phyloP scores from a whole-genome alignment of 2,888 invertebrate genomes.

The Phengaris arion region DNA sequence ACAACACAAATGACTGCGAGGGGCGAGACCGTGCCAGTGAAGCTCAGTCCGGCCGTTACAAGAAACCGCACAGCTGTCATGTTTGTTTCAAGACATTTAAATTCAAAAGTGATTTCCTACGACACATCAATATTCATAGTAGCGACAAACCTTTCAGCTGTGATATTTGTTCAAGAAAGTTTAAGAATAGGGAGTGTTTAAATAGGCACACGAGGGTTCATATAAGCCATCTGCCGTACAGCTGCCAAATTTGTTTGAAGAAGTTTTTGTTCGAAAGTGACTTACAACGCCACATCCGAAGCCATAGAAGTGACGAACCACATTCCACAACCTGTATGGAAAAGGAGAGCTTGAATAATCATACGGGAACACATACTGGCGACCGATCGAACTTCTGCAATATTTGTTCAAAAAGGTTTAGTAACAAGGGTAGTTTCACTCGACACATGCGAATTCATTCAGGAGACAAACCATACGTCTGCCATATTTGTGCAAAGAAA shows the following conservation, averaged over 20 bases:
- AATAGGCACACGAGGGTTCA: not conserved
- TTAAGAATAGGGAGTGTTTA: not conserved
- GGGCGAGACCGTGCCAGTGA: not conserved
- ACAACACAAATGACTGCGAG: not conserved
- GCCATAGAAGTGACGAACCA: not conserved
- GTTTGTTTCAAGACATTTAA: not conserved
- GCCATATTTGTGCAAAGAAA: slow-evolving; percentile 1
- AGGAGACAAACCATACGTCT: not conserved
- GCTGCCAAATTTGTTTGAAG: not conserved
- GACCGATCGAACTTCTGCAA: not conserved
- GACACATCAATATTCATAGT: not conserved
- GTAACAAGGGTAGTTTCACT: not conserved
- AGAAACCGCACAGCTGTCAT: not conserved
- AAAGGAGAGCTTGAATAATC: not conserved
- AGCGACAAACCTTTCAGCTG: not conserved
- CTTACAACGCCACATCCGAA: not conserved
- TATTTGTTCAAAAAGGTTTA: not conserved
- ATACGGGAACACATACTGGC: not conserved
- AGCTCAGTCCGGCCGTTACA: not conserved
- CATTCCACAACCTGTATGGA: not conserved
- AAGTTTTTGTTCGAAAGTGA: not conserved
- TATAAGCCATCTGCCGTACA: not conserved
- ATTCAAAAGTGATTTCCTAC: not conserved
- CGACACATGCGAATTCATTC: slow-evolving; percentile 7
- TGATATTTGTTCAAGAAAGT: not conserved